Evolutionary conservation across 2,797 vertebrate species (phyloP).

Genomic region (Sebastes vulpes): DNA sequence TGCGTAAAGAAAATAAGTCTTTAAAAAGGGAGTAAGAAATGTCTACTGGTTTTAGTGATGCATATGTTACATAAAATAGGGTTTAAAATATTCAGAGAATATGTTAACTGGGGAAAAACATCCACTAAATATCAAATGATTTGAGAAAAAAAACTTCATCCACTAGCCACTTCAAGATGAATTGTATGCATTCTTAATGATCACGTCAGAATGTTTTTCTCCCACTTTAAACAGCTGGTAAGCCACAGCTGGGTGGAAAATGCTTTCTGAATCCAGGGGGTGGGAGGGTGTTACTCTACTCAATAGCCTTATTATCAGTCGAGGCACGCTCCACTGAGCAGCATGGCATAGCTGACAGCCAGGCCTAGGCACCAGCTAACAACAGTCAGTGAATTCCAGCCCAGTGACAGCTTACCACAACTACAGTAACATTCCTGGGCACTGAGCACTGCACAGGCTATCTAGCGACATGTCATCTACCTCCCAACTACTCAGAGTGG

Average conservation of each 20-base stretch:
- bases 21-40: neutral
- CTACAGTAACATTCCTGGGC: constrained; percentile 81
- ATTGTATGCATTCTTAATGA: constrained; percentile 16
- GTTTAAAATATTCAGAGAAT: constrained; percentile 13
- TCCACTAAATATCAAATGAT: neutral
- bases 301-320: constrained; percentile 83
- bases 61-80: neutral
- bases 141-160: neutral
- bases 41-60: neutral
- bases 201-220: constrained; percentile 24
- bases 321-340: constrained; percentile 77
- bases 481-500: constrained; percentile 56
- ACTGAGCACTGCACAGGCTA: constrained; percentile 64
- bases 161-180: constrained; percentile 4
- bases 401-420: constrained; percentile 80
- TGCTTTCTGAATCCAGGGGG: constrained; percentile 62
- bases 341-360: constrained; percentile 83
- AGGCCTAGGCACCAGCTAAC: constrained; percentile 77
- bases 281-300: constrained; percentile 66
- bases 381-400: constrained; percentile 79
- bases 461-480: constrained; percentile 69
- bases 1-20: constrained; percentile 8
- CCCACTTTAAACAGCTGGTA: constrained; percentile 71
- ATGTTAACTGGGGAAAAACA: neutral
- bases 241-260: constrained; percentile 75